phyloP scores from a whole-genome alignment of 2,888 invertebrate genomes.

The Aspidapion aeneum region DNA sequence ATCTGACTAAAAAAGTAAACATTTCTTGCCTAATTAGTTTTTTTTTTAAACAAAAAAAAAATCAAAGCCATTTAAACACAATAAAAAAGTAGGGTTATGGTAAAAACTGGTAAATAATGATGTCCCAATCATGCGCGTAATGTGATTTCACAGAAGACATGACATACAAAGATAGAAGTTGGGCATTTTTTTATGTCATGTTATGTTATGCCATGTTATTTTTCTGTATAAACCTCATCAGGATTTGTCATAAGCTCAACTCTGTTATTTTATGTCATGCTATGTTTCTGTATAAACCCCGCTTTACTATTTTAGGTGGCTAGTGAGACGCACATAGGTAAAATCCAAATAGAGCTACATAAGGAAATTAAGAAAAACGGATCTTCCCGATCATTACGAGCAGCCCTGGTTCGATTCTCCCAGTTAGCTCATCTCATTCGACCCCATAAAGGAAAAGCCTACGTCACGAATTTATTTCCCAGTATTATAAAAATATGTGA shows the following conservation, averaged over 20 bases:
- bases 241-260: background rate
- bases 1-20: too few relatives aligned
- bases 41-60: too few relatives aligned
- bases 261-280: too few relatives aligned
- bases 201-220: background rate
- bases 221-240: background rate
- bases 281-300: too few relatives aligned
- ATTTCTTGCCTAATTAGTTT: too few relatives aligned
- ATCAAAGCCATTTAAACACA: too few relatives aligned
- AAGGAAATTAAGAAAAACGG: conserved; percentile 81
- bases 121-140: too few relatives aligned
- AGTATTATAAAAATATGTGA: conserved; percentile 68
- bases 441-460: conserved; percentile 75
- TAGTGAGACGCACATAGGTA: conserved; percentile 64
- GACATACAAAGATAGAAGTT: too few relatives aligned
- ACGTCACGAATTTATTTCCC: conserved; percentile 70
- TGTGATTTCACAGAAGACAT: too few relatives aligned
- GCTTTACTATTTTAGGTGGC: conserved; percentile 48
- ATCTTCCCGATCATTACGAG: conserved; percentile 63
- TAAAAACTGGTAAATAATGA: too few relatives aligned
- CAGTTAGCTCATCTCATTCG: conserved; percentile 71
- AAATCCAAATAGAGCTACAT: conserved; percentile 76
- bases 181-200: too few relatives aligned
- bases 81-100: too few relatives aligned
- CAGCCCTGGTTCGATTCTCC: conserved; percentile 74